A percentile compares a stretch with the other conserved stretches of the same genome.
These are phyloP conservation scores for Cervus canadensis DNA, from an alignment of 2,113 vertebrate species.

Conservation along the genomic window DNA sequence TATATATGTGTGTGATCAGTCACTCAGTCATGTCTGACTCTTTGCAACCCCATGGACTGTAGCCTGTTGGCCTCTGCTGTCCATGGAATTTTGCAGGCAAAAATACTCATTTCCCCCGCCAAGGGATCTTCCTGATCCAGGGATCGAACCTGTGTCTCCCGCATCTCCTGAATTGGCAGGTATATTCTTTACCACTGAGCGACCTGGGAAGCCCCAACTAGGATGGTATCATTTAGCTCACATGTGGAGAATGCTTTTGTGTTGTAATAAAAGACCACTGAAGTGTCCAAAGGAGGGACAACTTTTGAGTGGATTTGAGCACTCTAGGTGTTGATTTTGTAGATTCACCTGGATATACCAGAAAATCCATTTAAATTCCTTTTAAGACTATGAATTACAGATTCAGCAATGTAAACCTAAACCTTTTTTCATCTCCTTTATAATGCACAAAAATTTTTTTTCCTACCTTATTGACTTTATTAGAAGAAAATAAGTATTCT, in stretches of 20 bases:
- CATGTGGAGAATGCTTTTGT: neutral
- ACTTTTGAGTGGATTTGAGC: neutral
- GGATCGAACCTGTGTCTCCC: neutral
- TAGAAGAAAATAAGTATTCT: neutral
- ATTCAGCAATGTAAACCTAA: neutral
- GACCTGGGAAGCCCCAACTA: neutral
- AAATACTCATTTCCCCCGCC: neutral
- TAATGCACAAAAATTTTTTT: neutral
- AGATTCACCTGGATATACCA: neutral
- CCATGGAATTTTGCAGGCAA: neutral
- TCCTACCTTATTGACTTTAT: neutral
- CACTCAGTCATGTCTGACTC: neutral
- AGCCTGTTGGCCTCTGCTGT: neutral
- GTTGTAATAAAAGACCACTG: neutral
- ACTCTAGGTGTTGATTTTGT: neutral
- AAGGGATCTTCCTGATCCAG: neutral
- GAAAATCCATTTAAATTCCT: neutral
- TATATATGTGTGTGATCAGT: neutral
- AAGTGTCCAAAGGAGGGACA: neutral
- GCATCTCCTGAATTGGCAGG: neutral
- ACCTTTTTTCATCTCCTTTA: neutral
- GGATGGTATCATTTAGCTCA: neutral
- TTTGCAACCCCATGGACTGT: neutral
- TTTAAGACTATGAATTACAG: neutral
- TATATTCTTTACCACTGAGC: neutral